Conservation (phyloP, 2,888 invertebrate species). For the Thymelicus acteon region DNA sequence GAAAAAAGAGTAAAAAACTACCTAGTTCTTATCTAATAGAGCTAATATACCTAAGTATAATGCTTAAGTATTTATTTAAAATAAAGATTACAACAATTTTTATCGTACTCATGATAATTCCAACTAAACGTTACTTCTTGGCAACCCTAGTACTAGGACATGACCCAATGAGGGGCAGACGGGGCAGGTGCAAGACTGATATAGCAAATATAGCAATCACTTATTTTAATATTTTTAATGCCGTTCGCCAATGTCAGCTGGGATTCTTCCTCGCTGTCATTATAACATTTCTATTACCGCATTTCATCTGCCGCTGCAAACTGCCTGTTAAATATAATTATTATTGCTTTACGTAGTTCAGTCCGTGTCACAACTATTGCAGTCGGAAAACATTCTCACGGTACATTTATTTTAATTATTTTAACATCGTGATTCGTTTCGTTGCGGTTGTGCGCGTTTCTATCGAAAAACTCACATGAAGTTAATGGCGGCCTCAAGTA, state of each 20-base stretch:
- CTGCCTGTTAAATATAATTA: conserved; percentile 10
- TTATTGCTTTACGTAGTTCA: conserved; percentile 7
- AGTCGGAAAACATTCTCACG: conserved; percentile 4
- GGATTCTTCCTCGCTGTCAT: conserved; percentile 54
- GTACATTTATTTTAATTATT: conserved; percentile 26
- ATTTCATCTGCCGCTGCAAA: not conserved
- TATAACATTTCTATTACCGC: conserved; percentile 37
- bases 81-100: no score
- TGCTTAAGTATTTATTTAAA: no score
- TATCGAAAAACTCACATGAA: not conserved
- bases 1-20: no score
- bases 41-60: no score
- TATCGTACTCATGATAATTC: not conserved
- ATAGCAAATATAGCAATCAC: conserved; percentile 79
- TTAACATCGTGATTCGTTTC: conserved; percentile 8
- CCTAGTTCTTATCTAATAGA: no score
- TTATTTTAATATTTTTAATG: conserved; percentile 80
- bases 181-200: conserved; percentile 76
- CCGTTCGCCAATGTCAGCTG: conserved; percentile 57
- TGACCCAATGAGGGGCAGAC: conserved; percentile 66
- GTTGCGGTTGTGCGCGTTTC: not conserved
- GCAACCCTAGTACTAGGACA: conserved; percentile 39
- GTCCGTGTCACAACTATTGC: not conserved
- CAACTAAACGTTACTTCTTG: not conserved
- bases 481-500: not conserved